These are phyloP conservation scores for Ploceus nigricollis DNA, from an alignment of 2,113 vertebrate species.

Conservation along the genomic window DNA sequence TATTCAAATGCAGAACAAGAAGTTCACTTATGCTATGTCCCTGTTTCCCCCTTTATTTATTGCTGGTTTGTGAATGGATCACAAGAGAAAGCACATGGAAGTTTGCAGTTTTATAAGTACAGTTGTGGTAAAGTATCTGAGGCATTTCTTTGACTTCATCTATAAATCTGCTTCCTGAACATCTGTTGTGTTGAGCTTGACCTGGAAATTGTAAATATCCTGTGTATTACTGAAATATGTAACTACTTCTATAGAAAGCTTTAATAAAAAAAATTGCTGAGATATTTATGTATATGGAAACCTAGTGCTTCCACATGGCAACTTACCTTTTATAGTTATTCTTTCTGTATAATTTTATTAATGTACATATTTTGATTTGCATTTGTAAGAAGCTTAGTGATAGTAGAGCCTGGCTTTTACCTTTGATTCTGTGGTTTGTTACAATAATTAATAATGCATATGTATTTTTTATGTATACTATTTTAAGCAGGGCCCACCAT, in stretches of 20 bases:
- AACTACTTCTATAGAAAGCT: slow-evolving; percentile 24
- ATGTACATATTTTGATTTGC: neutral
- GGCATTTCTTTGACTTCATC: slow-evolving; percentile 55
- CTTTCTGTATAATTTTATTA: neutral
- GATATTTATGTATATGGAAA: neutral
- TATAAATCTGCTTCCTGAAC: slow-evolving; percentile 58
- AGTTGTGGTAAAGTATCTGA: neutral
- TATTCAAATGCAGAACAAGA: neutral
- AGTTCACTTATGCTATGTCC: neutral
- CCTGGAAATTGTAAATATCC: slow-evolving; percentile 65
- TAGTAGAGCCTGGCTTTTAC: neutral
- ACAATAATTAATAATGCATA: neutral
- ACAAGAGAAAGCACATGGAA: slow-evolving; percentile 20
- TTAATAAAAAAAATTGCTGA: neutral
- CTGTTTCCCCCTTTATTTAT: neutral
- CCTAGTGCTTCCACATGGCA: neutral
- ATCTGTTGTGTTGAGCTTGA: slow-evolving; percentile 50
- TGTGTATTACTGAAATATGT: slow-evolving; percentile 57
- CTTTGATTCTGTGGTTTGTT: neutral
- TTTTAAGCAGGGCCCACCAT: neutral
- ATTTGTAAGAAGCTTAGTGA: neutral
- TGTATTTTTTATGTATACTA: neutral
- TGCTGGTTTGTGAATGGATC: neutral
- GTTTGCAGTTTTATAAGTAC: neutral
- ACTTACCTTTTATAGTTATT: neutral